Evolutionary conservation across 2,888 invertebrate genomes (phyloP), one percentile per base, ranked within the genome.

Genomic region (Phyllotreta striolata): DNA sequence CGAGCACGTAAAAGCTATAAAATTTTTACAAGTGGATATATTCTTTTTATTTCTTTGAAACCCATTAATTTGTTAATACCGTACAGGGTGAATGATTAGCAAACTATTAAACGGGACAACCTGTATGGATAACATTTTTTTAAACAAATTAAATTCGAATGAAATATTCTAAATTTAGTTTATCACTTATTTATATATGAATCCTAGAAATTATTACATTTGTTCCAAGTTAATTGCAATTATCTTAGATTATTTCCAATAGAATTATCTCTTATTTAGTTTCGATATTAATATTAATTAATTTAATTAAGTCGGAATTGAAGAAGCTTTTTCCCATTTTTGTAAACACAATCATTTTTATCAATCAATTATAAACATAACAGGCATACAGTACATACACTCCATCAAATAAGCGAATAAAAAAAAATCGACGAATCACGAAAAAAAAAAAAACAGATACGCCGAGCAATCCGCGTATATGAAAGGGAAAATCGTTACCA

Each of bases 1-100:
- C 13, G 13, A 56, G 56, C 56, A 56, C 56, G 56, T 44, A 56
- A 44, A 43, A 12, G 44, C 44, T 8, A 44, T 56, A 24, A 37
- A 56, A 56, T 14, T 44, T 46, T 55, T 49, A 49, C 49, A 35
- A 47, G 24, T 34, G 6, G 24, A n/a, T 24, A 47, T 7, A 12
- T 13, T 47, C 24, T 47, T 47, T 9, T 47, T 47, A 14, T 13
- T 47, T 51, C 4, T 51, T 34, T 6, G 37, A 51, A 51, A 9
- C 24, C 35, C 51, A 51, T 47, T 47, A 47, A 51, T 35, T 51
- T 51, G 4, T 51, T 51, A 37, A 35, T 37, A 35, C 38, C n/a
- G 41, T 41, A 41, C 41, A 41, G 24, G 24, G 24, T 24, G 24
- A 24, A 24, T 4, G 24, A 24, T 24, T 24, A 24, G 24, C 4